Base-by-base conservation (phyloP, 2,797 vertebrate species). In the Petrocephalus sullivani region DNA sequence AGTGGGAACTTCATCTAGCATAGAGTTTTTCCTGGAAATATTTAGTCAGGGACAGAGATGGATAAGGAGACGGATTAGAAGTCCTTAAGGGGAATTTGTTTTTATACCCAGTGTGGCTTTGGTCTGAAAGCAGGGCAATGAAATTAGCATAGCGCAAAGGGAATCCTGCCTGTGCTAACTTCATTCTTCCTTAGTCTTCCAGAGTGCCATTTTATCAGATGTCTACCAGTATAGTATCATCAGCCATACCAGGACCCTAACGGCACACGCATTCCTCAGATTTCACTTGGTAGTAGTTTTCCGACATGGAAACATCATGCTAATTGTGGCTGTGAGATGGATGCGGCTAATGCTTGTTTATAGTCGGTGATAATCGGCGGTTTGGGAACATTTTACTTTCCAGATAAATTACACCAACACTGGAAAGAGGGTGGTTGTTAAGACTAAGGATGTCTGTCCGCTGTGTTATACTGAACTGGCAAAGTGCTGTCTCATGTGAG, bases 131-230 rank as follows among this genome's bases (percentile, higher is more conserved):
- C 86, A 61, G 16, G 21, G 64, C 87, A 60, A 86, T 81, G 56
- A 61, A 61, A 87, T 37, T 60, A 60, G 86, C 88, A 85, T 56
- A 90, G 89, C 33, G 12, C 60, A 81, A 49, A 88, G 88, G 88
- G 89, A 90, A 87, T 84, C 57, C 78, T 90, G 88, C 71, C 85
- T 46, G 78, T 19, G 60, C 61, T 87, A 90, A 64, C 67, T 87
- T 41, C 53, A 86, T 89, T 67, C 81, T 28, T 88, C 14, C 81
- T 81, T 85, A 33, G 81, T 89, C 60, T 33, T 46, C 89, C 85
- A 67, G 88, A 90, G 86, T 81, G 88, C 71, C 89, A 46, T 87
- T 75, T 88, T 92, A 85, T 88, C 51, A 87, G 93, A 92, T 86
- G 67, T 71, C 82, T 91, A 89, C 88, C 92, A 90, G 89, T 85